Percentiles rank a stretch among this genome's conserved stretches.
Evolutionary conservation across 37 sponge, comb jelly and placozoan species (phyloP).

Genomic region (Theonella swinhoei): DNA sequence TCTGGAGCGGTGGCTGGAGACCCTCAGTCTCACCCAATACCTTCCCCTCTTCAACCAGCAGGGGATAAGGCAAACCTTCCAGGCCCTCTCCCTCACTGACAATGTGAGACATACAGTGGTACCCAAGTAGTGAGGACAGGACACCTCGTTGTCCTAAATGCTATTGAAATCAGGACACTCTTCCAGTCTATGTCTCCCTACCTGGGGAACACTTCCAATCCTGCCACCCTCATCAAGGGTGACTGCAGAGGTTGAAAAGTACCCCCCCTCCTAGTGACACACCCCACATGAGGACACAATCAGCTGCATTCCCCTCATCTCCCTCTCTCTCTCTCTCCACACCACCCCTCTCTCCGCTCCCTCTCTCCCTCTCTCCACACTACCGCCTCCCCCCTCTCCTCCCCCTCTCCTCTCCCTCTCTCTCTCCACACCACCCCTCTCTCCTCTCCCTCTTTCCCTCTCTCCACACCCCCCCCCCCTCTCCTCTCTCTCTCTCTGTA

Average conservation of each 20-base stretch:
- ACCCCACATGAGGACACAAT: too few relatives aligned
- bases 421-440: neutral
- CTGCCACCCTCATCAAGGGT: too few relatives aligned
- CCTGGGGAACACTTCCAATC: too few relatives aligned
- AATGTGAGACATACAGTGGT: conserved; percentile 18
- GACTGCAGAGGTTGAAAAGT: too few relatives aligned
- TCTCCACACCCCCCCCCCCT: too few relatives aligned
- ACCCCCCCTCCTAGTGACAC: too few relatives aligned
- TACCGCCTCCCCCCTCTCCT: neutral
- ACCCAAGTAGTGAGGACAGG: too few relatives aligned
- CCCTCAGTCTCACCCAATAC: conserved; percentile 15
- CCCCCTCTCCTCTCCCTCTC: neutral
- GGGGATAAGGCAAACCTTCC: conserved; percentile 28
- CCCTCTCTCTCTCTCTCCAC: neutral
- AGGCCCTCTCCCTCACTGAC: conserved; percentile 16
- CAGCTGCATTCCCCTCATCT: too few relatives aligned
- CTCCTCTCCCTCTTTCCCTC: too few relatives aligned
- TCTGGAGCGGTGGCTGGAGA: conserved; percentile 41
- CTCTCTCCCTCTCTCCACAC: neutral
- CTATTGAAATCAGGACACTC: too few relatives aligned
- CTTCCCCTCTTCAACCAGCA: neutral
- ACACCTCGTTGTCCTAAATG: too few relatives aligned
- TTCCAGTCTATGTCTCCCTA: too few relatives aligned
- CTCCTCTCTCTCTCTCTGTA: conserved; percentile 1
- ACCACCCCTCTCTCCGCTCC: neutral